A percentile compares a stretch with the other conserved stretches of the same genome.
Conservation (phyloP, 2,113 vertebrate species). For the Corvus cornix region DNA sequence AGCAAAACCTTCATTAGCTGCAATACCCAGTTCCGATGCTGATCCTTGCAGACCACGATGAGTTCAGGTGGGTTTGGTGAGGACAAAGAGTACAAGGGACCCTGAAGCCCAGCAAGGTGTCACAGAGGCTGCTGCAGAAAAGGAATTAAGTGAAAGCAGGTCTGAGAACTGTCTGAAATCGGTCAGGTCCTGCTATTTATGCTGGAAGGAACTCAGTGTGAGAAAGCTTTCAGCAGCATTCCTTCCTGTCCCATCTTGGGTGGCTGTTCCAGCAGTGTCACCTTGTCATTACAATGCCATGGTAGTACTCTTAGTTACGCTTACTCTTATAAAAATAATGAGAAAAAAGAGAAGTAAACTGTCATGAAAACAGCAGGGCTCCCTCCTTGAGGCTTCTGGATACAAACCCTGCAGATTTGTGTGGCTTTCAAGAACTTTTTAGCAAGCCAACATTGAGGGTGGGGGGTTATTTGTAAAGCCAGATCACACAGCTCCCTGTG, state of each 20-base stretch:
- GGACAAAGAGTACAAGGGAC: background rate
- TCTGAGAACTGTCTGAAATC: background rate
- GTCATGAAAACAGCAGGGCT: background rate
- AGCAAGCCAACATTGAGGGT: background rate
- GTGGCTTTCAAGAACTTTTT: background rate
- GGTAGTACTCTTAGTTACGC: background rate
- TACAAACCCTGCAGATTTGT: background rate
- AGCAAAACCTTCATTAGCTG: background rate
- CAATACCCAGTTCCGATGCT: background rate
- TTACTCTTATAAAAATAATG: background rate
- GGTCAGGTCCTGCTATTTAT: background rate
- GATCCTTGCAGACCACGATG: background rate
- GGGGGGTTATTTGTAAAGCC: background rate
- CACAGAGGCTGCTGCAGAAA: background rate
- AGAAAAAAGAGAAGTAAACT: background rate
- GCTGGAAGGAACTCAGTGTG: background rate
- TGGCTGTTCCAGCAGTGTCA: background rate
- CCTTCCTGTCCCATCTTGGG: background rate
- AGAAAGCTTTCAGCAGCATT: background rate
- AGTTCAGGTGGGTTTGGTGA: background rate
- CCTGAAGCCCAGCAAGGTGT: background rate
- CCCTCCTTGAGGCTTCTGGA: background rate
- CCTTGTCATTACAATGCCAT: rapidly evolving
- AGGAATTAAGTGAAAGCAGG: background rate
- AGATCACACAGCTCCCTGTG: background rate